Base-by-base conservation (phyloP, 1,140 invertebrate species). In the Notospermus geniculatus region DNA sequence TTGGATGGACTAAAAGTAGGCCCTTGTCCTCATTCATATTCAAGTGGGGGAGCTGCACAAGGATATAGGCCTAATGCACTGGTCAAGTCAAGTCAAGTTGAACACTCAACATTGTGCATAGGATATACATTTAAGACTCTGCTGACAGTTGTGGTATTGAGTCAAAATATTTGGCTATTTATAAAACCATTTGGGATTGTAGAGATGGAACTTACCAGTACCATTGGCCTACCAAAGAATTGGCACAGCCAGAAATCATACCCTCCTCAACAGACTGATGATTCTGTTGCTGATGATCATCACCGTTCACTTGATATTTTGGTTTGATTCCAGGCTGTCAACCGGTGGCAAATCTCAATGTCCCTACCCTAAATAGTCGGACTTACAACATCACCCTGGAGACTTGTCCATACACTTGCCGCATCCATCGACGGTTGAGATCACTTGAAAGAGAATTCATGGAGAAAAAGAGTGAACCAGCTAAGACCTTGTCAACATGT, bases 381-480 rank as follows among this genome's bases (percentile, higher is more conserved):
- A 76, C 72, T 1, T 72, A 64, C 65, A 77, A 73, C 65, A 72
- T 77, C 23, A 62, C 66, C 13, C 30, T 77, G 29, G 75, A 77
- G 61, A 73, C 72, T 1, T 66, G 62, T 50, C 45, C 56, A 13
- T 64, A 69, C 29, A 71, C 74, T 0, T 77, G 75, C 56, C 17
- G n/a, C 13, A 17, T 43, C n/a, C 75, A 77, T 56, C 54, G 74
- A 25, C 29, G 53, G 23, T 23, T 75, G 2, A 52, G 75, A 2
- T 52, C 70, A 29, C 7, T 62, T 22, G 75, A 77, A 57, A 64
- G 75, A 61, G 53, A 60, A 5, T 27, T 17, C 13, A 22, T 17
- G 32, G 25, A 22, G 55, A 28, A 2, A 22, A 28, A 11, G 11
- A 58, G n/a, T 13, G 32, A 9, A 23, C 29, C 7, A 59, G 2